Evolutionary conservation across 2,888 invertebrate species (phyloP), one percentile per base, ranked within the genome.

Genomic region (Scaptomyza reducta): DNA sequence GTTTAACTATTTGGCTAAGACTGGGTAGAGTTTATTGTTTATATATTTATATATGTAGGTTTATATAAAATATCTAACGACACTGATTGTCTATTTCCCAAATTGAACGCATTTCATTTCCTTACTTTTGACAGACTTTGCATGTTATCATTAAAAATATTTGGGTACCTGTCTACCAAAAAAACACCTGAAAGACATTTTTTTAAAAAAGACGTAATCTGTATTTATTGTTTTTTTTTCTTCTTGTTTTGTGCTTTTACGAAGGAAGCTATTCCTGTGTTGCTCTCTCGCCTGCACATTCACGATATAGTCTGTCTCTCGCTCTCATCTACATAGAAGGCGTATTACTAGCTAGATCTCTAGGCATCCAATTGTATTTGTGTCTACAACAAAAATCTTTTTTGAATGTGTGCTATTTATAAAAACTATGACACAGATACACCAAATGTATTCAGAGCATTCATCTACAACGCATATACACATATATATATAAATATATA

Each of bases 361-460:
- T 50, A 27, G 66, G 71, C 71, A 69, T 66, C 60, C 74, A 63
- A 54, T 58, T 74, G 65, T 77, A 51, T 73, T 62, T 68, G 83
- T 67, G 64, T 71, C 71, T 67, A 55, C 73, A 73, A 76, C 60
- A 69, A 68, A 77, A 53, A 61, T 27, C 22, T 75, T 71, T 75
- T 59, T 57, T 59, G 25, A 76, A 78, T 78, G 82, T 63, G 75
- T 70, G 85, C 88, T 90, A 90, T 90, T 90, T 90, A 83, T 87
- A 87, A 82, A 77, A 81, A 72, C 74, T 78, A 89, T 91, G 91
- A 91, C 91, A 91, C 91, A 91, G 90, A 90, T 90, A 79, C 83
- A 82, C 70, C 62, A 55, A 71, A 68, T 64, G 68, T 82, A 83
- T 87, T 85, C 83, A 63, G 85, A 82, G 80, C 83, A 79, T 71